Evolutionary conservation across 2,888 invertebrate genomes (phyloP), one percentile per base, ranked within the genome.

Genomic region (Malthinus seriepunctatus): DNA sequence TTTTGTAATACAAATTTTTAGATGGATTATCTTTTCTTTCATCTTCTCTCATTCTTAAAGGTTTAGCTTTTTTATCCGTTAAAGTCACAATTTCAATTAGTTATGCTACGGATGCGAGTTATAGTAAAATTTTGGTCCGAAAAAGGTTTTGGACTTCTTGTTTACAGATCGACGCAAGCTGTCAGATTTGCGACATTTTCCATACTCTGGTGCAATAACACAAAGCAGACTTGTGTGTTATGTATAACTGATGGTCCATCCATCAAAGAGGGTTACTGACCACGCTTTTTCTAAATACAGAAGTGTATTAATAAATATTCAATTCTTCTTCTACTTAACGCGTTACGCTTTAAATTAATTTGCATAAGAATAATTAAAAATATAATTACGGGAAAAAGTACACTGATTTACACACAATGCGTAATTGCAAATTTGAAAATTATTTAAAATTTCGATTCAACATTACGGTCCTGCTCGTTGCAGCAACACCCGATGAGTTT

Each of bases 181-280:
- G 76, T 76, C 76, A 74, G 73, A 75, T 77, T 76, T 76, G 73
- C 74, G 72, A 74, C 73, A 76, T 76, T 75, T 76, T 74, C 72
- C 74, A 73, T 73, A 73, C 72, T 70, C 67, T 71, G 69, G 65
- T 69, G 71, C 70, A 71, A 73, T 66, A 67, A 71, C 66, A 77
- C 76, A 76, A 75, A 74, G 70, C 73, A 70, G 72, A 69, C 69
- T 61, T 69, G 67, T 67, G 70, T 73, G 74, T 61, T 69, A 66
- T 67, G 70, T 73, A 74, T 74, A 75, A 76, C 73, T 74, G 74
- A 76, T 75, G 75, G 71, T 74, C 75, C 69, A 73, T 76, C 74
- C 71, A 72, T 77, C 76, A 75, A 62, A 63, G 68, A 69, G 71
- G 74, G 69, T 70, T 65, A 70, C 71, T 74, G 73, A 73, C 73